Conservation (phyloP, 2,113 vertebrate genomes). For the Crotalus horridus region DNA sequence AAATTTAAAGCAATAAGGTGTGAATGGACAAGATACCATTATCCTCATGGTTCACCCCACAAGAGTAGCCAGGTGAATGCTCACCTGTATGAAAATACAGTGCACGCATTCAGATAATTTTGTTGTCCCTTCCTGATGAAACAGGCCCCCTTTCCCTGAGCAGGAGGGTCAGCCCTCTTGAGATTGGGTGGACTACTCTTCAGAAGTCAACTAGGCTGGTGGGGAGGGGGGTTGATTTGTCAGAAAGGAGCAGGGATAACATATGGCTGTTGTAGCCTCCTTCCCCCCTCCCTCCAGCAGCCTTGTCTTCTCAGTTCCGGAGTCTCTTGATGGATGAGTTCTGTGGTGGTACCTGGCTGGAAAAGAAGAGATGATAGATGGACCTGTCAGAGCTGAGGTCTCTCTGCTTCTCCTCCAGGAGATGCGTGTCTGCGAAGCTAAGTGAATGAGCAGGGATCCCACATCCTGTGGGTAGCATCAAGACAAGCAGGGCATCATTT, state of each 20-base stretch:
- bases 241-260: background rate
- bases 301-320: background rate
- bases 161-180: background rate
- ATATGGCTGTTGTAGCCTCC: too few relatives aligned
- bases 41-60: background rate
- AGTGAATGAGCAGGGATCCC: background rate
- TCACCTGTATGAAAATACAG: background rate
- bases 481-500: background rate
- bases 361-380: background rate
- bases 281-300: background rate
- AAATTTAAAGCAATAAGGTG: constrained; percentile 48
- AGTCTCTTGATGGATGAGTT: background rate
- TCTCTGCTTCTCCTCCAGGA: background rate
- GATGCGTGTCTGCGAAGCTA: background rate
- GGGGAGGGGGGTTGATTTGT: background rate
- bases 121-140: background rate
- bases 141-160: background rate
- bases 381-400: background rate
- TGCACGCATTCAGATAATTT: background rate
- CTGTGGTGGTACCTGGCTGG: background rate
- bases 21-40: background rate
- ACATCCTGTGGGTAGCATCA: background rate
- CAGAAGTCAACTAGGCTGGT: background rate
- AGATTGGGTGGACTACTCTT: background rate
- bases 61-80: background rate